Conservation (phyloP, 2,888 invertebrate species). For the Zaprionus obscuricornis region DNA sequence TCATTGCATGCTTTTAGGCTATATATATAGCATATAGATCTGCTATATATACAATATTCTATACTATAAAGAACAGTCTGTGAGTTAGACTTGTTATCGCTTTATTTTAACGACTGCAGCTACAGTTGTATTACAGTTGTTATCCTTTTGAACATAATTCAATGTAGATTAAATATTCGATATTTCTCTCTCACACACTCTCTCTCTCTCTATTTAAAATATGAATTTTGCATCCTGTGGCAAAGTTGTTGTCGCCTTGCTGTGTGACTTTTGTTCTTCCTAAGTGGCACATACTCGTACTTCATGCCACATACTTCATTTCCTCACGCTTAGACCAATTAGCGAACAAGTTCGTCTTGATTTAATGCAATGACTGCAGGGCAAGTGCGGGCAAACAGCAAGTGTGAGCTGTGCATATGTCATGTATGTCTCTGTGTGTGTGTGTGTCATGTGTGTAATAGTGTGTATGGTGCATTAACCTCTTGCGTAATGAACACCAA, state of each 20-base stretch:
- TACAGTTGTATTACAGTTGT: too few species aligned
- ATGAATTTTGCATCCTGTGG: background rate
- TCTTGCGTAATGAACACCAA: constrained; percentile 79
- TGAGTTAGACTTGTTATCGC: too few species aligned
- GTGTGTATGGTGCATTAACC: constrained; percentile 69
- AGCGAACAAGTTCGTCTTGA: constrained; percentile 65
- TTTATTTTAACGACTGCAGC: too few species aligned
- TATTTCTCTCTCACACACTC: too few species aligned
- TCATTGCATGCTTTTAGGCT: constrained; percentile 51
- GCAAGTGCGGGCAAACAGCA: constrained; percentile 38
- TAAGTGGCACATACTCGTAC: constrained; percentile 27
- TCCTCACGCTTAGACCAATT: constrained; percentile 51
- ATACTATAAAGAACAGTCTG: too few species aligned
- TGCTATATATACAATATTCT: too few species aligned
- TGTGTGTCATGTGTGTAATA: constrained; percentile 28
- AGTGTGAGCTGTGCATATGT: constrained; percentile 21
- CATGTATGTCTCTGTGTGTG: constrained; percentile 31
- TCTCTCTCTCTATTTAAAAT: too few species aligned
- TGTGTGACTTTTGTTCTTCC: constrained; percentile 31
- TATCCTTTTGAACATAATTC: too few species aligned
- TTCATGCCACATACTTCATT: constrained; percentile 3
- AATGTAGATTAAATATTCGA: too few species aligned
- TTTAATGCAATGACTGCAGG: constrained; percentile 61
- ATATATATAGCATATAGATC: too few species aligned
- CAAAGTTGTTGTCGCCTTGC: background rate